phyloP scores from a whole-genome alignment of 2,888 invertebrate genomes.

The Aleiodes testaceus region DNA sequence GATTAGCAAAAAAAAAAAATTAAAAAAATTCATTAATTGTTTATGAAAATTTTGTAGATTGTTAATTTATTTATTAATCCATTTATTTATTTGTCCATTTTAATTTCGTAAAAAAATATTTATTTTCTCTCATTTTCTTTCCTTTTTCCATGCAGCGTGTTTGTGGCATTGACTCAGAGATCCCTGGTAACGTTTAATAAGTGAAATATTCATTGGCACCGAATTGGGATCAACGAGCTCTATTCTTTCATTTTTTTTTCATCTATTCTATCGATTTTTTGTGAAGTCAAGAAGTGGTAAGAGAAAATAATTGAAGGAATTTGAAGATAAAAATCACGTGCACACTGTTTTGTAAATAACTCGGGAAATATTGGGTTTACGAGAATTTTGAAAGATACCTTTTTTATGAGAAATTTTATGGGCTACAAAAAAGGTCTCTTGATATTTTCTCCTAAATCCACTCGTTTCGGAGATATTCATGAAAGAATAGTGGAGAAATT shows the following conservation, averaged over 20 bases:
- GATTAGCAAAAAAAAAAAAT: slow-evolving; percentile 27
- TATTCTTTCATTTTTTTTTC: slow-evolving; percentile 1
- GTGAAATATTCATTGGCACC: slow-evolving; percentile 26
- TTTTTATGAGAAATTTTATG: no score
- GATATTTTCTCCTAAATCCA: no score
- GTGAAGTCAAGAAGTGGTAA: neutral
- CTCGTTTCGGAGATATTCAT: no score
- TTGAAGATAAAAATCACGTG: no score
- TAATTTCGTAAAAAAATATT: slow-evolving; percentile 15
- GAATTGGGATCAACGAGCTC: slow-evolving; percentile 40
- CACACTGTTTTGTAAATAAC: no score
- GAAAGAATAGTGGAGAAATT: no score
- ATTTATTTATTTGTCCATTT: slow-evolving; percentile 6
- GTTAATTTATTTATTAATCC: neutral
- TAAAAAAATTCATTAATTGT: neutral
- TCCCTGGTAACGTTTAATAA: slow-evolving; percentile 43
- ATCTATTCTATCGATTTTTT: slow-evolving; percentile 1
- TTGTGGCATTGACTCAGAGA: slow-evolving; percentile 43
- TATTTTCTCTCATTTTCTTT: slow-evolving; percentile 11
- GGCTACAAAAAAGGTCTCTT: no score
- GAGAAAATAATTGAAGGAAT: neutral
- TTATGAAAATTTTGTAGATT: neutral
- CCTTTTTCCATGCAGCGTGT: slow-evolving; percentile 44
- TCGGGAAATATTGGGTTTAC: no score
- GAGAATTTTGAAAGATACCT: no score